These are phyloP conservation scores for Palaemon carinicauda DNA, from an alignment of 1,140 invertebrate genomes.

Conservation along the genomic window DNA sequence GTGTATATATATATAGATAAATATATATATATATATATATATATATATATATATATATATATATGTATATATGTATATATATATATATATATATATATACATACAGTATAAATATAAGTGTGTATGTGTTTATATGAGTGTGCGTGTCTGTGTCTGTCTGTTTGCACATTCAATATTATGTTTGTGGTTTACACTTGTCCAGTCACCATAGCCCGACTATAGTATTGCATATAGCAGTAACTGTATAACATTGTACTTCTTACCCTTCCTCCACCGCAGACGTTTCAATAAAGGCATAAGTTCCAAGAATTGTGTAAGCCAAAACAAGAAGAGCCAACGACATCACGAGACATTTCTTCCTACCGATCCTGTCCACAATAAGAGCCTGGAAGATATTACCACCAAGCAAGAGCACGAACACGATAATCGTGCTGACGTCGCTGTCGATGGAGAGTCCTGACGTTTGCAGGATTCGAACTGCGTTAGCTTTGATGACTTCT, in stretches of 20 bases:
- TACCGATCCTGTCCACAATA: background rate
- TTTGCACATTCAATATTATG: background rate
- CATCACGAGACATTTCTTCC: background rate
- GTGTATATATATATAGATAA: too few species aligned
- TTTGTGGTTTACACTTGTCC: background rate
- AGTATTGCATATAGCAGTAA: background rate
- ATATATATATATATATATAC: background rate
- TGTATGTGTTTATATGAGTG: background rate
- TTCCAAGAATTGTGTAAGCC: background rate
- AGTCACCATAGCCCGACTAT: background rate
- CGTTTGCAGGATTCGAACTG: background rate
- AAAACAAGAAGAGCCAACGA: background rate
- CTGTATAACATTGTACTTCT: background rate
- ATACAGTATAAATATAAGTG: too few species aligned
- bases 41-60: background rate
- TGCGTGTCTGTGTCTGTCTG: background rate
- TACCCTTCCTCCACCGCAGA: background rate
- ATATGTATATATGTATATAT: background rate
- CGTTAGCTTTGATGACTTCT: slow-evolving; percentile 2
- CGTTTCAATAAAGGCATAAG: background rate
- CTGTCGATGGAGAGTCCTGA: background rate
- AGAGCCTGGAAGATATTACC: background rate
- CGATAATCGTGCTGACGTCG: background rate
- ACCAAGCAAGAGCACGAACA: background rate
- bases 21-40: too few species aligned